These are phyloP conservation scores for Ptychadena robeensis DNA, from an alignment of 2,797 vertebrate genomes.

Conservation along the genomic window DNA sequence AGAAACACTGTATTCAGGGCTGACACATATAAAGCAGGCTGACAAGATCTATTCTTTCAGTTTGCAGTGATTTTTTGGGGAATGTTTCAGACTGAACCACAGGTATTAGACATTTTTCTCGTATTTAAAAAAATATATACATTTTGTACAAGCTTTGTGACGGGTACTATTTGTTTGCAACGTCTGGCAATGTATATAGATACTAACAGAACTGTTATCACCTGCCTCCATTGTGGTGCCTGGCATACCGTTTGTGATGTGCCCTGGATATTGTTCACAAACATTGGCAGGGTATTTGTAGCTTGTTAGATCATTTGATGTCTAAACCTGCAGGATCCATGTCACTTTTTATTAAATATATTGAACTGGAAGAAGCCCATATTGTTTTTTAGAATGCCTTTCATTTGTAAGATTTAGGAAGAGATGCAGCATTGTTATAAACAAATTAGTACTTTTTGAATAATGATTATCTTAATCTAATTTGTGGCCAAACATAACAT, in stretches of 20 bases:
- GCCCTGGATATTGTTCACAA: not conserved
- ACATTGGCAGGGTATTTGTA: constrained; percentile 13
- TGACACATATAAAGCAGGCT: no score
- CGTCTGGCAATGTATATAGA: not conserved
- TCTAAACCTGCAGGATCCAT: not conserved
- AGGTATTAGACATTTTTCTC: no score
- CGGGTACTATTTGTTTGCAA: no score
- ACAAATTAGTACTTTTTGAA: not conserved
- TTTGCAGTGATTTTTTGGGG: no score
- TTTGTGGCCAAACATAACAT: not conserved
- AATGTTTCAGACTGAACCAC: no score
- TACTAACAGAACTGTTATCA: not conserved
- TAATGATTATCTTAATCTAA: not conserved
- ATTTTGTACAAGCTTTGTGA: no score
- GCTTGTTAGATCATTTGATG: constrained; percentile 17
- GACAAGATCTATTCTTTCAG: no score
- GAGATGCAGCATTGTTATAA: not conserved
- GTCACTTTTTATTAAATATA: not conserved
- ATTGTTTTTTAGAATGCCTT: not conserved
- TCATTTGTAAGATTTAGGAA: not conserved
- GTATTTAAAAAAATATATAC: no score
- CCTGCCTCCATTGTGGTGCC: no score
- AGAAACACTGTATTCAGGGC: no score
- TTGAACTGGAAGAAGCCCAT: not conserved
- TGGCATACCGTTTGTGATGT: not conserved